Conservation (phyloP, 2,113 vertebrate genomes). For the Colistium nudipinnis region DNA sequence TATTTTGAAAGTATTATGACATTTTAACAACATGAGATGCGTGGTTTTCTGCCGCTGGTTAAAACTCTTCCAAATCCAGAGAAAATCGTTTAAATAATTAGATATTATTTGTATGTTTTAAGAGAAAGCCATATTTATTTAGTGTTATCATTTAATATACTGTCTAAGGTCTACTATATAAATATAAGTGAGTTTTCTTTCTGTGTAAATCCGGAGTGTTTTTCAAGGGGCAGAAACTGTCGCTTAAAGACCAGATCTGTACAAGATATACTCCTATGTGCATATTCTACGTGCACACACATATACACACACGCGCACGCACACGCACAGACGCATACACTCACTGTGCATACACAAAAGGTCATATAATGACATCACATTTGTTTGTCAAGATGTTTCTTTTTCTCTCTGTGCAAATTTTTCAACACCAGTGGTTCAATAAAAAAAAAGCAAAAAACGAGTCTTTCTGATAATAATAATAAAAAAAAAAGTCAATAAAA, state of each 20-base stretch:
- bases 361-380: conserved; percentile 81
- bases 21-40: neutral
- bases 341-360: conserved; percentile 81
- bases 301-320: conserved; percentile 26
- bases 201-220: conserved; percentile 34
- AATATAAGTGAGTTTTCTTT: conserved; percentile 5
- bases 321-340: conserved; percentile 21
- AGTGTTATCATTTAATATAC: neutral
- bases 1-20: neutral
- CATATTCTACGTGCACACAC: conserved; percentile 46
- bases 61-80: neutral
- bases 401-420: conserved; percentile 88
- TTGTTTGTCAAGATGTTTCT: conserved; percentile 62
- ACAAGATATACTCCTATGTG: conserved; percentile 46
- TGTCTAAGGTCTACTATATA: neutral
- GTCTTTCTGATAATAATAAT: conserved; percentile 77
- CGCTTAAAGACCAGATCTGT: conserved; percentile 49
- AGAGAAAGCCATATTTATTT: neutral
- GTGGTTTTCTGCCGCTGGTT: neutral
- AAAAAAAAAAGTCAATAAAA: conserved; percentile 46
- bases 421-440: conserved; percentile 94
- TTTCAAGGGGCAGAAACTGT: conserved; percentile 20
- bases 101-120: neutral
- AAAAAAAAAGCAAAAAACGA: conserved; percentile 79
- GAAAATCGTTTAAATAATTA: neutral